Evolutionary conservation across 2,888 invertebrate species (phyloP).

Genomic region (Drosophila fungiperda): DNA sequence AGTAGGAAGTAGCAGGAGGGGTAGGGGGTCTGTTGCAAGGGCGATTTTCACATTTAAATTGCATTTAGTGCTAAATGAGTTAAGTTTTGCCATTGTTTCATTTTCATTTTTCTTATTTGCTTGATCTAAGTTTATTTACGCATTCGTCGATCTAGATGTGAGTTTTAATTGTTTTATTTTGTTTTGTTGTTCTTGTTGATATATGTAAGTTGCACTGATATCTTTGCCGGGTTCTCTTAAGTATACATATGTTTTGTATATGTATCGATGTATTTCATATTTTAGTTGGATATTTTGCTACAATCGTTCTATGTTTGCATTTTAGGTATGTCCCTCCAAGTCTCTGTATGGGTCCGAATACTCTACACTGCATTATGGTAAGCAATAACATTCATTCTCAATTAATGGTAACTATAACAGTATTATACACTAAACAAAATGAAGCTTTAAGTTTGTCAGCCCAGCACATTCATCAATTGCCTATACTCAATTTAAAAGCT

Average conservation of each 20-base stretch:
- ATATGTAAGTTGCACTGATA: conserved; percentile 74
- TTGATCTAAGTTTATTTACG: conserved; percentile 46
- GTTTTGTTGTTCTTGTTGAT: conserved; percentile 51
- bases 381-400: conserved; percentile 54
- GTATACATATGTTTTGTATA: conserved; percentile 18
- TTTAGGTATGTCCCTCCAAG: conserved; percentile 13
- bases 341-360: conserved; percentile 18
- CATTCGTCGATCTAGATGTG: conserved; percentile 30
- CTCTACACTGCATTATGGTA: conserved; percentile 27
- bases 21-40: conserved; percentile 7
- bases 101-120: conserved; percentile 30
- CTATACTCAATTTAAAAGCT: neutral
- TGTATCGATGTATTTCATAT: conserved; percentile 16
- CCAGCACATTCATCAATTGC: neutral
- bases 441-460: conserved; percentile 55
- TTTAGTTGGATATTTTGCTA: conserved; percentile 47
- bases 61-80: conserved; percentile 73
- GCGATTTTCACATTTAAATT: conserved; percentile 67
- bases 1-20: conserved; percentile 1
- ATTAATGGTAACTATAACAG: conserved; percentile 66
- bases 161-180: conserved; percentile 32
- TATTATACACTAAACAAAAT: conserved; percentile 69
- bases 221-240: conserved; percentile 50
- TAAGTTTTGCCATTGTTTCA: conserved; percentile 43
- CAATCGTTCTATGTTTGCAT: conserved; percentile 44